A percentile compares a stretch with the other conserved stretches of the same genome.
Conservation (phyloP, 2,797 vertebrate species). For the Chrysocyon brachyurus region DNA sequence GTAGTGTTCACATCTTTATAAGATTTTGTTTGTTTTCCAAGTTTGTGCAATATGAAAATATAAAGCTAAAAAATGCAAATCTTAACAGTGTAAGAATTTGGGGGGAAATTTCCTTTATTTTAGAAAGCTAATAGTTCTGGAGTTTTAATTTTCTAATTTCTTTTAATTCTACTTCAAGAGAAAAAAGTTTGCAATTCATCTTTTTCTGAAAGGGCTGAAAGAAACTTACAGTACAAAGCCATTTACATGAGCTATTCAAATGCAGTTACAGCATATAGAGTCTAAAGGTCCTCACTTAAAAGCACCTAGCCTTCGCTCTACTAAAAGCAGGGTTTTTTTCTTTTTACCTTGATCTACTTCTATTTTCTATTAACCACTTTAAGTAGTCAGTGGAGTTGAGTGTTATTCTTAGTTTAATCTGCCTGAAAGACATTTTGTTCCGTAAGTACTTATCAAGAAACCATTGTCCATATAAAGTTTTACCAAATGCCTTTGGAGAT, state of each 20-base stretch:
- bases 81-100: not conserved
- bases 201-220: not conserved
- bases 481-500: not conserved
- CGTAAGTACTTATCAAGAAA: not conserved
- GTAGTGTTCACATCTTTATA: not conserved
- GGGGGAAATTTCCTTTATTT: not conserved
- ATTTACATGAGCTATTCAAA: not conserved
- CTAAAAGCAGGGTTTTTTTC: not conserved
- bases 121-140: not conserved
- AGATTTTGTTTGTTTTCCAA: not conserved
- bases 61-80: not conserved
- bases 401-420: constrained; percentile 38
- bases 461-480: not conserved
- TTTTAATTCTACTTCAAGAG: not conserved
- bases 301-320: not conserved
- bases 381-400: not conserved
- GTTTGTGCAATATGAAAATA: not conserved
- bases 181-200: constrained; percentile 27
- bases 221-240: not conserved
- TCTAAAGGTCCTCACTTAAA: not conserved
- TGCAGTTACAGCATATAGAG: not conserved
- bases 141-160: constrained; percentile 4
- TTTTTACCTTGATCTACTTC: not conserved
- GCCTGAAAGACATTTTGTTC: not conserved
- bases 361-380: not conserved